These are phyloP conservation scores for Zele albiditarsus DNA, from an alignment of 2,888 invertebrate genomes.

Conservation along the genomic window DNA sequence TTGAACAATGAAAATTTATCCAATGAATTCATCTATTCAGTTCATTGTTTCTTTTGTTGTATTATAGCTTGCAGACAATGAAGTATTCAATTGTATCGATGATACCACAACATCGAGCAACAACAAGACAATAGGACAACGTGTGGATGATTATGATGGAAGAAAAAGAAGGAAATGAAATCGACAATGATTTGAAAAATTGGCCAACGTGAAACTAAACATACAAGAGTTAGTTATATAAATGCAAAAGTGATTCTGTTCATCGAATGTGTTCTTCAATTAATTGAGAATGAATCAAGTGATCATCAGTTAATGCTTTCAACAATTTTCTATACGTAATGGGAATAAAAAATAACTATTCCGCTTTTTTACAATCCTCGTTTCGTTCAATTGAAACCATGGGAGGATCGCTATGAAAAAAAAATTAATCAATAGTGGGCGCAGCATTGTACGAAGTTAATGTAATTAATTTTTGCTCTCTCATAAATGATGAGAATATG, in stretches of 20 bases:
- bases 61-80: constrained; percentile 10
- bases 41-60: neutral
- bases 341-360: too few species aligned
- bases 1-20: too few species aligned
- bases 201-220: neutral
- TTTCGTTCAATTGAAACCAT: too few species aligned
- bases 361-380: too few species aligned
- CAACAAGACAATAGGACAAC: constrained; percentile 7
- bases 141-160: constrained; percentile 37
- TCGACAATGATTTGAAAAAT: constrained; percentile 4
- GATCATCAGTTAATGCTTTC: neutral
- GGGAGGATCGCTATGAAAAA: too few species aligned
- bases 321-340: neutral
- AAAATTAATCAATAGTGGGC: too few species aligned
- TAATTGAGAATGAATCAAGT: neutral
- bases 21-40: too few species aligned
- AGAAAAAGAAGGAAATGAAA: constrained; percentile 46
- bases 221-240: neutral
- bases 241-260: neutral
- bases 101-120: neutral
- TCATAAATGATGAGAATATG: neutral
- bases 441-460: neutral
- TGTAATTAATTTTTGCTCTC: neutral
- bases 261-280: neutral
- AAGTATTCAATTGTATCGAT: neutral